phyloP scores from a whole-genome alignment of 1,140 invertebrate genomes.

The Bombus cullumanus region DNA sequence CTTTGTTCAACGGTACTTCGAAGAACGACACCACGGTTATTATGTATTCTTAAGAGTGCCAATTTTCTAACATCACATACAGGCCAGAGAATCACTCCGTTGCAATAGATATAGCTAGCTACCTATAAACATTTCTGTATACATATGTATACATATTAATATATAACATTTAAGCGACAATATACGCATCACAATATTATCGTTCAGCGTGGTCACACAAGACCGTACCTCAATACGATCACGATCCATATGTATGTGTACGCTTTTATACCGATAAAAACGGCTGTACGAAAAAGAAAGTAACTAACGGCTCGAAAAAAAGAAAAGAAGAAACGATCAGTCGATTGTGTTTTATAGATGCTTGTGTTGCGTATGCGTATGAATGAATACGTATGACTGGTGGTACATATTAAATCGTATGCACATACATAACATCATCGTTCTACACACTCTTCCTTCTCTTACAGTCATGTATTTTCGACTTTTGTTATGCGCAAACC shows the following conservation, averaged over 20 bases:
- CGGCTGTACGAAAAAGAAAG: slow-evolving; percentile 67
- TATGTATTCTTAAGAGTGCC: background rate
- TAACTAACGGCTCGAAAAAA: slow-evolving; percentile 61
- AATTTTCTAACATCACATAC: background rate
- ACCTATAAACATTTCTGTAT: slow-evolving; percentile 60
- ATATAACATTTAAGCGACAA: slow-evolving; percentile 67
- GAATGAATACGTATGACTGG: slow-evolving; percentile 64
- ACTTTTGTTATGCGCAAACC: background rate
- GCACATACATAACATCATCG: slow-evolving; percentile 32
- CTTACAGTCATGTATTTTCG: background rate
- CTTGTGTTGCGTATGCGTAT: slow-evolving; percentile 33
- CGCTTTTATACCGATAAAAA: slow-evolving; percentile 71
- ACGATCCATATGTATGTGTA: slow-evolving; percentile 10
- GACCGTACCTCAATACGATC: slow-evolving; percentile 26
- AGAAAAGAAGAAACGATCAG: slow-evolving; percentile 59
- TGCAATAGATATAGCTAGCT: slow-evolving; percentile 56
- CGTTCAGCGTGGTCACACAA: slow-evolving; percentile 21
- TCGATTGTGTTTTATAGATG: slow-evolving; percentile 55
- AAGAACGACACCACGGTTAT: background rate
- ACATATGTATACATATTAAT: slow-evolving; percentile 59
- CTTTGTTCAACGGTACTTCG: background rate
- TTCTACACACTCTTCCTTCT: slow-evolving; percentile 13
- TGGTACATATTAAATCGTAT: slow-evolving; percentile 58
- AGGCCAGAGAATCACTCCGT: background rate
- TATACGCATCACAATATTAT: slow-evolving; percentile 64